Conservation (phyloP, 2,888 invertebrate species). For the Scaeva pyrastri region DNA sequence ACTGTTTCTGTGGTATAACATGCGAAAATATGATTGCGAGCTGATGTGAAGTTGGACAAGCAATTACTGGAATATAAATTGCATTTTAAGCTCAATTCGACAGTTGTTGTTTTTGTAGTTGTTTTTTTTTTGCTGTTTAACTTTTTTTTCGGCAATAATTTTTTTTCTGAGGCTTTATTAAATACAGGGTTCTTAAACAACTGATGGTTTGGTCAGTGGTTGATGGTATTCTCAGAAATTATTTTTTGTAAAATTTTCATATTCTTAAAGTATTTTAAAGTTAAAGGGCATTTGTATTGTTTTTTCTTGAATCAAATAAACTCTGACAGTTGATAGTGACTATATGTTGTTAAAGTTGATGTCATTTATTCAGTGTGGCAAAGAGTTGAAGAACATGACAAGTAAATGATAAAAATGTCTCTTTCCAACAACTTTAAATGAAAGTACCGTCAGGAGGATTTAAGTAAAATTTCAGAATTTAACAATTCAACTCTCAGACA, state of each 20-base stretch:
- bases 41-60: slow-evolving; percentile 49
- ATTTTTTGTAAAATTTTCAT: background rate
- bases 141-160: slow-evolving; percentile 7
- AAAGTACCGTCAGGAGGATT: too few relatives aligned
- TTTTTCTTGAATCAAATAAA: too few relatives aligned
- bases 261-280: background rate
- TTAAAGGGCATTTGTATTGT: too few relatives aligned
- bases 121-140: slow-evolving; percentile 44
- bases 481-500: too few relatives aligned
- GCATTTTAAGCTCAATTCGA: slow-evolving; percentile 50
- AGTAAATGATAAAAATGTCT: too few relatives aligned
- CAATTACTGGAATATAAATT: slow-evolving; percentile 74
- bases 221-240: background rate
- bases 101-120: slow-evolving; percentile 36
- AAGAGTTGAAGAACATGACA: too few relatives aligned
- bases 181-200: slow-evolving; percentile 13
- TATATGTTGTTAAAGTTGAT: too few relatives aligned
- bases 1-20: slow-evolving; percentile 41
- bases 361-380: too few relatives aligned
- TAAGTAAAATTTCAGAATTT: too few relatives aligned
- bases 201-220: background rate
- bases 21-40: slow-evolving; percentile 19
- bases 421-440: too few relatives aligned
- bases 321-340: too few relatives aligned
- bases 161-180: slow-evolving; percentile 4